phyloP scores from a whole-genome alignment of 2,797 vertebrate species.

The Tympanoctomys barrerae region DNA sequence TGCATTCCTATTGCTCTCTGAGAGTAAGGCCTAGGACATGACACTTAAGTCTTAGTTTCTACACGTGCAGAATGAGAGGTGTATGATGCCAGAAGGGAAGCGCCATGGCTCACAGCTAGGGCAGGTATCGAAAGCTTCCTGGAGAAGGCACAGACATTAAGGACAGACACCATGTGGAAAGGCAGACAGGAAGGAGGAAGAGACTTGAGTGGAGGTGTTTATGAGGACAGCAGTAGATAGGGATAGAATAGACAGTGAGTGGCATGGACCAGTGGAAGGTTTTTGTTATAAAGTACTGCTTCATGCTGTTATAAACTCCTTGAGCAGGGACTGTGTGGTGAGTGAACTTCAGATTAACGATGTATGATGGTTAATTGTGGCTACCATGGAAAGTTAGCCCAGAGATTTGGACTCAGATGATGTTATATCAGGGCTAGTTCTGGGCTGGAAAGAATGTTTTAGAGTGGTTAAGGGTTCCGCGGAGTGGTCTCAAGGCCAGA shows the following conservation, averaged over 20 bases:
- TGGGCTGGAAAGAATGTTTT: not conserved
- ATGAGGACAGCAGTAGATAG: not conserved
- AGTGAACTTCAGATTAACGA: not conserved
- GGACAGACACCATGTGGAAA: accelerated
- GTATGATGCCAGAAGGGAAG: no score
- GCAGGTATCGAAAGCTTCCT: not conserved
- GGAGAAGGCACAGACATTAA: not conserved
- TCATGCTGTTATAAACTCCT: not conserved
- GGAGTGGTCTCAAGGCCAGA: not conserved
- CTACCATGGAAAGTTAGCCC: not conserved
- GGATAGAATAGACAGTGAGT: not conserved
- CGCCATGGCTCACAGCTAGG: not conserved
- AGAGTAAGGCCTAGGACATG: not conserved
- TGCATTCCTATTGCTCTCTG: not conserved
- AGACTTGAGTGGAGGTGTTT: not conserved
- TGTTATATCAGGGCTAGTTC: not conserved
- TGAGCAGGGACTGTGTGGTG: not conserved
- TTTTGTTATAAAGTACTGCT: not conserved
- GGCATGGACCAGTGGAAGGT: not conserved
- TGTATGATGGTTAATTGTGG: not conserved
- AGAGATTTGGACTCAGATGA: not conserved
- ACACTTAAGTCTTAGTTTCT: not conserved
- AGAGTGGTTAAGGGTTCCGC: not conserved
- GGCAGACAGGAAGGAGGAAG: not conserved
- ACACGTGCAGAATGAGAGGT: not conserved